A percentile compares a stretch with the other conserved stretches of the same genome.
phyloP scores from a whole-genome alignment of 2,888 invertebrate genomes.

The Poecilobothrus nobilitatus region DNA sequence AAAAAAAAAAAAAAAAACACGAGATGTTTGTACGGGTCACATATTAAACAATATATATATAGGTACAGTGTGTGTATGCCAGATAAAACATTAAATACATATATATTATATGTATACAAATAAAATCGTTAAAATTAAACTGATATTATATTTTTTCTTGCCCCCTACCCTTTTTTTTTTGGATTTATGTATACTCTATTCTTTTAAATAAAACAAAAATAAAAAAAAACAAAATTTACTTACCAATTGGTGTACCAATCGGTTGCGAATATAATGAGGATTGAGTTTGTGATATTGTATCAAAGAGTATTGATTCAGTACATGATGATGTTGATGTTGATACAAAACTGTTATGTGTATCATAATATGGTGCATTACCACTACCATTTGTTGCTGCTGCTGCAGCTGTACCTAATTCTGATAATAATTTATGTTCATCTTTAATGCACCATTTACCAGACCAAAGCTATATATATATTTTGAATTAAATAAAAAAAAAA shows the following conservation, averaged over 20 bases:
- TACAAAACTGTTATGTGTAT: slow-evolving; percentile 41
- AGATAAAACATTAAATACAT: too few species aligned
- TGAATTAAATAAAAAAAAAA: slow-evolving; percentile 4
- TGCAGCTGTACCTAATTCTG: slow-evolving; percentile 63
- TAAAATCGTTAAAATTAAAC: too few species aligned
- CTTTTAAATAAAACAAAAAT: too few species aligned
- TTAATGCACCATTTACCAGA: slow-evolving; percentile 86
- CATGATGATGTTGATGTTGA: slow-evolving; percentile 32
- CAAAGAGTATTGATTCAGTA: slow-evolving; percentile 55
- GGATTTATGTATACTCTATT: too few species aligned
- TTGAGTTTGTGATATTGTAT: slow-evolving; percentile 66
- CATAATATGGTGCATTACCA: slow-evolving; percentile 49
- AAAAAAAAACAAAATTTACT: too few species aligned
- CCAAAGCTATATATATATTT: slow-evolving; percentile 62
- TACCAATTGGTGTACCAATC: slow-evolving; percentile 44
- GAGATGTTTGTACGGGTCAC: too few species aligned
- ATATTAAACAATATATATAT: too few species aligned
- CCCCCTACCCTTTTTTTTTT: too few species aligned
- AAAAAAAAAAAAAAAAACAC: too few species aligned
- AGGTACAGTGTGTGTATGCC: too few species aligned
- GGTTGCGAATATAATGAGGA: slow-evolving; percentile 70
- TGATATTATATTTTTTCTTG: too few species aligned
- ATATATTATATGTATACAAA: too few species aligned
- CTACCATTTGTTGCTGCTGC: slow-evolving; percentile 32
- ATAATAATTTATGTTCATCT: slow-evolving; percentile 79